Conservation (phyloP, 92 coral and sea anemone genomes). For the Isaurus tuberculatus region DNA sequence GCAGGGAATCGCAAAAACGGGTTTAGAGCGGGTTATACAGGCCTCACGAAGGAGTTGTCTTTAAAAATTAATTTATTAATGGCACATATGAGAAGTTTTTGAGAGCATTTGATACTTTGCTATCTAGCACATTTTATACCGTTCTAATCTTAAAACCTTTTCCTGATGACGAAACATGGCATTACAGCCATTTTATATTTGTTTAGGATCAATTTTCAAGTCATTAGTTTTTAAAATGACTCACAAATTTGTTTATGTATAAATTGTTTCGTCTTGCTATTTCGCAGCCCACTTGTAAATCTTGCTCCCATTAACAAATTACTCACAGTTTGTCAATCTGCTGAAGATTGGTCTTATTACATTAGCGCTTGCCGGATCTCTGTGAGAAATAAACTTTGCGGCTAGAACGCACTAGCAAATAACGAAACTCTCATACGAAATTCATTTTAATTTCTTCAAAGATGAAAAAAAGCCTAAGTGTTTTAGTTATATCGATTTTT, state of each 20-base stretch:
- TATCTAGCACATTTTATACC: not conserved
- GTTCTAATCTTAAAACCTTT: not conserved
- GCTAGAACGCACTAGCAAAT: not conserved
- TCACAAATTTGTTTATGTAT: constrained; percentile 6
- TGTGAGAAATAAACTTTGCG: not conserved
- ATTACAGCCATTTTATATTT: constrained; percentile 9
- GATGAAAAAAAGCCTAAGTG: not conserved
- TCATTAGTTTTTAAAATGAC: not conserved
- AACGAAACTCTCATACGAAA: not conserved
- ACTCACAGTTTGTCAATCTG: constrained; percentile 17
- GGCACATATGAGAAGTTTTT: constrained; percentile 8
- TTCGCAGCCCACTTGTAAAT: constrained; percentile 1
- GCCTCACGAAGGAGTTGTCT: constrained; percentile 14
- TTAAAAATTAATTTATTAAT: constrained; percentile 33
- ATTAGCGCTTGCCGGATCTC: constrained; percentile 26
- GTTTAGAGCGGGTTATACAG: constrained; percentile 26
- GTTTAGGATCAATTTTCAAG: not conserved
- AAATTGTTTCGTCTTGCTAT: not conserved
- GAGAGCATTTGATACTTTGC: not conserved
- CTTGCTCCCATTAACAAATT: constrained; percentile 43
- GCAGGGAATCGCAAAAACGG: constrained; percentile 39
- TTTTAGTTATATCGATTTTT: not conserved
- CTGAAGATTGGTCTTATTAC: not conserved
- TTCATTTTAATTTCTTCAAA: not conserved
- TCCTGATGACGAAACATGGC: not conserved